phyloP scores from a whole-genome alignment of 2,797 vertebrate species.

The Microcaecilia unicolor region DNA sequence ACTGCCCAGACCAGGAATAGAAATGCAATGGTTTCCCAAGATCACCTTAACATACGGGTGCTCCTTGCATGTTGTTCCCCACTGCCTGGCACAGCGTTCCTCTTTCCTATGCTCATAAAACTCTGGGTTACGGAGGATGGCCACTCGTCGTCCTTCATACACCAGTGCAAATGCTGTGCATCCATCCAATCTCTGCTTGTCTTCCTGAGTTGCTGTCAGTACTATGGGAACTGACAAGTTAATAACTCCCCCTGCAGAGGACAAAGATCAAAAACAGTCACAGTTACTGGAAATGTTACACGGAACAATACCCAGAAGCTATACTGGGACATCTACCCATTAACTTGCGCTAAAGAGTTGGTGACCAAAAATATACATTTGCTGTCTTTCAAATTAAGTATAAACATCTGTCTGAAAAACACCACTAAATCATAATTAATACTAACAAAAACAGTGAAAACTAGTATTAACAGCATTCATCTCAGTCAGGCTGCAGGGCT shows the following conservation, averaged over 20 bases:
- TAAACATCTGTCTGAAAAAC: background rate
- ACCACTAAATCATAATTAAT: background rate
- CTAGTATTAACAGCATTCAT: too few relatives aligned
- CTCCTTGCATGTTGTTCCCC: conserved; percentile 92
- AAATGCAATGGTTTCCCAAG: background rate
- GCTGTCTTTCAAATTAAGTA: background rate
- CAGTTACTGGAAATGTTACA: too few relatives aligned
- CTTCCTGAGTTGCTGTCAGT: conserved; percentile 69
- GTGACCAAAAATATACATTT: accelerated
- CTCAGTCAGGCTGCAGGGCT: background rate
- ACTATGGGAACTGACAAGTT: conserved; percentile 94
- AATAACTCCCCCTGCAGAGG: conserved; percentile 78
- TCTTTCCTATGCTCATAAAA: conserved; percentile 94
- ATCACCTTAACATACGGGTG: conserved; percentile 95
- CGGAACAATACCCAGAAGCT: too few relatives aligned
- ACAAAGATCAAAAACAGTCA: background rate
- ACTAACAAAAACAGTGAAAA: background rate
- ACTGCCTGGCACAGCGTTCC: conserved; percentile 89
- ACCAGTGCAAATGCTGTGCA: conserved; percentile 78
- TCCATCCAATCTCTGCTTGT: conserved; percentile 83
- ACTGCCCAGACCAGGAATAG: too few relatives aligned
- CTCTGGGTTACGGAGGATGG: conserved; percentile 91
- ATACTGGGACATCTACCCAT: too few relatives aligned
- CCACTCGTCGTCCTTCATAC: conserved; percentile 74
- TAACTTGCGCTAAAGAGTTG: too few relatives aligned